Evolutionary conservation across 2,797 vertebrate species (phyloP).

Genomic region (Glyptemys insculpta): DNA sequence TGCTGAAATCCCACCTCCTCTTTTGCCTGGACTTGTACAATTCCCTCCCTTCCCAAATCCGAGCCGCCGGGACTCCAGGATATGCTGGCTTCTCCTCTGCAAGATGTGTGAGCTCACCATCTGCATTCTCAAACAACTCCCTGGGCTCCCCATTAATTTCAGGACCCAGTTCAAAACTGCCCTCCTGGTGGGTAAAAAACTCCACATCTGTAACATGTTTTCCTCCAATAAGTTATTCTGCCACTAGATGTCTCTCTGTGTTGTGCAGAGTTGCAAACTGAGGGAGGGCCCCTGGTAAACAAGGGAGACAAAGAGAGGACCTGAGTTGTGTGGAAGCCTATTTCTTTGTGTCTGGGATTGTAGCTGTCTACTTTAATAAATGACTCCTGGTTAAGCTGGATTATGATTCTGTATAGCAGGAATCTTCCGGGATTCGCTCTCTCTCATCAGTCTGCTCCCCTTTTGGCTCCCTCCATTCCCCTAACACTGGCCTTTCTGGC

Average conservation of each 20-base stretch:
- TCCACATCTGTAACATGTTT: too few species aligned
- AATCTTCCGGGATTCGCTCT: neutral
- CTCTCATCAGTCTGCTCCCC: neutral
- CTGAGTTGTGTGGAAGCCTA: neutral
- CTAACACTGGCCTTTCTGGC: neutral
- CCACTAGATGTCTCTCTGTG: neutral
- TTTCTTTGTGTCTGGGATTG: slow-evolving; percentile 21
- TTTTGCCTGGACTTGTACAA: too few species aligned
- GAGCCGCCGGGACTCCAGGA: too few species aligned
- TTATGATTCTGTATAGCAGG: neutral
- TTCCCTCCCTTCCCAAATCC: too few species aligned
- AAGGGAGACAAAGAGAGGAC: slow-evolving; percentile 59
- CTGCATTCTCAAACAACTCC: neutral
- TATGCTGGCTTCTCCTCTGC: neutral
- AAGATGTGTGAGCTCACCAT: neutral
- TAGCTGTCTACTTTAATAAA: neutral
- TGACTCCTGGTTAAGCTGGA: neutral
- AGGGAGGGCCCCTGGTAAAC: slow-evolving; percentile 35
- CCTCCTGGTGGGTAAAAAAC: neutral
- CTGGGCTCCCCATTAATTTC: neutral
- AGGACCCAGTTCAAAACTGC: neutral
- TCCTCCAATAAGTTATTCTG: neutral
- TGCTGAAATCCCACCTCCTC: too few species aligned
- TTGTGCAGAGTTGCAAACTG: neutral
- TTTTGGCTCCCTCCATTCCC: neutral